Base-by-base conservation (phyloP, 2,113 vertebrate species). In the Sakesphorus luctuosus region DNA sequence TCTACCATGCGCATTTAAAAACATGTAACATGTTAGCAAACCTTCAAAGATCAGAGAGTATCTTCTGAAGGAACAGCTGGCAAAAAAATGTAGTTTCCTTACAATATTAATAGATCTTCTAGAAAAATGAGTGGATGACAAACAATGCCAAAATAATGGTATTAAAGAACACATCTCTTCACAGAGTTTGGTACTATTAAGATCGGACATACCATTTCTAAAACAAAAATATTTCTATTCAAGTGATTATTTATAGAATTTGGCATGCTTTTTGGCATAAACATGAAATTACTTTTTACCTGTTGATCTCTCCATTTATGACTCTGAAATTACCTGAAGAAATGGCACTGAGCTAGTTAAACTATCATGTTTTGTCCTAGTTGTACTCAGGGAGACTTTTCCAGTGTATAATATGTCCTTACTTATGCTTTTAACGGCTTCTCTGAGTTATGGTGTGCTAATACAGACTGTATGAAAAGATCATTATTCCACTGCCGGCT, bases 91-190 rank as follows among this genome's bases (percentile, higher is more conserved):
- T 59, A 1, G n/a, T 46, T 58, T 88, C 7, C 10, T 80, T 50
- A 40, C 12, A 67, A 13, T 18, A 76, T 46, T n/a, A 49, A 19
- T 38, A 47, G 0, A 6, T 4, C 3, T 59, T 87, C 24, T 59
- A 65, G 13, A 93, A 43, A 83, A 73, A 81, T 28, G 13, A 44
- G 4, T 35, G 18, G 44, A 40, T 89, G 65, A 40, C 24, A 40
- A 84, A 43, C 0, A 3, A 12, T 0, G 0, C 6, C 55, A 46
- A 21, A 31, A 6, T 18, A 56, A 16, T 2, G 1, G 9, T 75
- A 21, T 25, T 78, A 75, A 72, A 82, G 23, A 38, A 29, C n/a
- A 74, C 10, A 76, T 44, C 13, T 90, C 14, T 81, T 91, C 36
- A 28, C 16, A 55, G 2, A 35, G 18, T 91, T 87, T 74, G 11